A percentile compares a stretch with the other conserved stretches of the same genome.
Conservation (phyloP, 64 coral and sea anemone species). For the Trachythela sp. region DNA sequence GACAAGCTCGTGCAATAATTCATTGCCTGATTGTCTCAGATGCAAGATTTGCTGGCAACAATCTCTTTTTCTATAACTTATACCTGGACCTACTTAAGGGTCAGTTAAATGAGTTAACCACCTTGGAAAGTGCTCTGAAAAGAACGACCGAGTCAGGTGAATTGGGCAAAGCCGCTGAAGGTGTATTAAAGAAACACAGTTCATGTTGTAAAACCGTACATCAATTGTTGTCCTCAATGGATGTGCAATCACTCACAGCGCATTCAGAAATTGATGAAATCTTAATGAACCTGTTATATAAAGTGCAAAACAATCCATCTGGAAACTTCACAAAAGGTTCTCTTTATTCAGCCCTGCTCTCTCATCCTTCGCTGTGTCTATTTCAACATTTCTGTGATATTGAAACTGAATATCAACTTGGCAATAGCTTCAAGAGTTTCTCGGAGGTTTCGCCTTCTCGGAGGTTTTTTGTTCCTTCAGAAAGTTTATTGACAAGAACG, state of each 20-base stretch:
- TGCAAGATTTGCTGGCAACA: not conserved
- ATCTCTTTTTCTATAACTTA: not conserved
- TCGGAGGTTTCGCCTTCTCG: not conserved
- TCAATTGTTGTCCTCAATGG: not conserved
- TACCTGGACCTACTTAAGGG: not conserved
- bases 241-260: not conserved
- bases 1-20: not conserved
- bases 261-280: not conserved
- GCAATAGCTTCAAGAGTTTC: not conserved
- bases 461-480: not conserved
- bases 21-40: not conserved
- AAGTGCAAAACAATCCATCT: slow-evolving; percentile 26
- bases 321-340: slow-evolving; percentile 56
- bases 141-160: too few relatives aligned
- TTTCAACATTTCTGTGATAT: slow-evolving; percentile 73
- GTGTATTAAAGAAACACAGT: not conserved
- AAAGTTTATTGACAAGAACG: slow-evolving; percentile 60
- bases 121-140: not conserved
- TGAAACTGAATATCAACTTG: slow-evolving; percentile 67
- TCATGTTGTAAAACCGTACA: not conserved
- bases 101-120: not conserved
- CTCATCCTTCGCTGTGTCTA: slow-evolving; percentile 51
- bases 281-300: not conserved
- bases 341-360: slow-evolving; percentile 69
- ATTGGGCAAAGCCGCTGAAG: not conserved